These are phyloP conservation scores for Nansenia antarctica DNA, from an alignment of 2,113 vertebrate species.

Conservation along the genomic window DNA sequence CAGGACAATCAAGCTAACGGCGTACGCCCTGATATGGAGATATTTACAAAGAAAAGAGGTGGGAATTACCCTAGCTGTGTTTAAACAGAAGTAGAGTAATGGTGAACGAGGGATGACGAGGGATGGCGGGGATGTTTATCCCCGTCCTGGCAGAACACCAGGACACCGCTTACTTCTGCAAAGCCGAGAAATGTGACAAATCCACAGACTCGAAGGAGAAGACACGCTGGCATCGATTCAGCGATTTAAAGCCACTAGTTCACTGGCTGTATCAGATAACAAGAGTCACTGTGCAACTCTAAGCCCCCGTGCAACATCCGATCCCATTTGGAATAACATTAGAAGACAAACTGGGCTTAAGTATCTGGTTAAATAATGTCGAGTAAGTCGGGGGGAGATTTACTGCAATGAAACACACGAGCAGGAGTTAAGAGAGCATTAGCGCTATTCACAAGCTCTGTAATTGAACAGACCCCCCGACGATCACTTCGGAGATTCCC, in stretches of 20 bases:
- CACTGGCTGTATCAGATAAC: constrained; percentile 56
- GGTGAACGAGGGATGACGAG: constrained; percentile 24
- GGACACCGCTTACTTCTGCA: constrained; percentile 30
- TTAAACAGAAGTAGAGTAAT: neutral
- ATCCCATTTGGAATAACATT: constrained; percentile 44
- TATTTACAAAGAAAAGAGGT: neutral
- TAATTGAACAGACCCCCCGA: constrained; percentile 3
- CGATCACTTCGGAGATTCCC: neutral
- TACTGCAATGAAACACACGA: constrained; percentile 11
- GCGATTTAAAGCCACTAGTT: constrained; percentile 55
- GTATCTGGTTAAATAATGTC: constrained; percentile 4
- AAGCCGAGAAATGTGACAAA: neutral
- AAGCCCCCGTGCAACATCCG: constrained; percentile 51
- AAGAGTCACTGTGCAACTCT: constrained; percentile 31
- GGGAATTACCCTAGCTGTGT: neutral
- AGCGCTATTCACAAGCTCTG: neutral
- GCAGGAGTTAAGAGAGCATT: constrained; percentile 8
- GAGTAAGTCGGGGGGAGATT: constrained; percentile 20
- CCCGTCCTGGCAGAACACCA: constrained; percentile 39
- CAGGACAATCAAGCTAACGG: too few relatives aligned
- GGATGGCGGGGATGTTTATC: constrained; percentile 34
- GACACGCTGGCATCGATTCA: constrained; percentile 43
- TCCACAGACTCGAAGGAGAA: neutral
- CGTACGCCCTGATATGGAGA: neutral
- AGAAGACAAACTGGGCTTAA: constrained; percentile 27